Conservation (phyloP, 2,113 vertebrate genomes). For the Ochotona princeps region DNA sequence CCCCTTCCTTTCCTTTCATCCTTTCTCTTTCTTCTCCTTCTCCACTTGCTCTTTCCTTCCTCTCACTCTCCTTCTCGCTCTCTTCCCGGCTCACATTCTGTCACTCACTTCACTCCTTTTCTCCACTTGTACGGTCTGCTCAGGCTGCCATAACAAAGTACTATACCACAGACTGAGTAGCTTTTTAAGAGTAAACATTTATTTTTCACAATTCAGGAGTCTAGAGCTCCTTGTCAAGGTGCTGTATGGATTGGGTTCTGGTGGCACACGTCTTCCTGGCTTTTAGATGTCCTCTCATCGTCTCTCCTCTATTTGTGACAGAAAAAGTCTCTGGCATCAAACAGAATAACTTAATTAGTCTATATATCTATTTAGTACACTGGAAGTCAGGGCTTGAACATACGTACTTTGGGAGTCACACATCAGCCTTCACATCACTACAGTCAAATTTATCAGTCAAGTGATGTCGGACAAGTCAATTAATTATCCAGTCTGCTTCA, state of each 20-base stretch:
- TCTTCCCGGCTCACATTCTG: no score
- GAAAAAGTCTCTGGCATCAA: background rate
- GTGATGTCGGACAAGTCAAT: no score
- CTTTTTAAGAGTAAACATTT: background rate
- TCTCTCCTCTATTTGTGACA: background rate
- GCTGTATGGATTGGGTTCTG: background rate
- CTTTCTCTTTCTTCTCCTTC: rapidly evolving
- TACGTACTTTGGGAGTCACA: background rate
- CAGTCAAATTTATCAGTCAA: background rate
- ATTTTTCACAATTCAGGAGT: background rate
- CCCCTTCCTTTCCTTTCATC: rapidly evolving
- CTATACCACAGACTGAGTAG: background rate
- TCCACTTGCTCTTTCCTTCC: background rate
- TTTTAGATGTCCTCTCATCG: background rate
- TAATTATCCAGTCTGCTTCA: background rate
- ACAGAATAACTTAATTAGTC: background rate
- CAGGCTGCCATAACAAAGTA: background rate
- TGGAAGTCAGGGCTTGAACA: background rate
- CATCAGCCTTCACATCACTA: background rate
- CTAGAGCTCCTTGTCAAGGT: background rate
- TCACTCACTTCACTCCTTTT: background rate
- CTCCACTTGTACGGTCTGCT: background rate
- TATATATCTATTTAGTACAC: background rate
- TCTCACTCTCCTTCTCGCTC: background rate
- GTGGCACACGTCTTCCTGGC: background rate